Conservation (phyloP, 2,888 invertebrate genomes). For the Octodonta nipae region DNA sequence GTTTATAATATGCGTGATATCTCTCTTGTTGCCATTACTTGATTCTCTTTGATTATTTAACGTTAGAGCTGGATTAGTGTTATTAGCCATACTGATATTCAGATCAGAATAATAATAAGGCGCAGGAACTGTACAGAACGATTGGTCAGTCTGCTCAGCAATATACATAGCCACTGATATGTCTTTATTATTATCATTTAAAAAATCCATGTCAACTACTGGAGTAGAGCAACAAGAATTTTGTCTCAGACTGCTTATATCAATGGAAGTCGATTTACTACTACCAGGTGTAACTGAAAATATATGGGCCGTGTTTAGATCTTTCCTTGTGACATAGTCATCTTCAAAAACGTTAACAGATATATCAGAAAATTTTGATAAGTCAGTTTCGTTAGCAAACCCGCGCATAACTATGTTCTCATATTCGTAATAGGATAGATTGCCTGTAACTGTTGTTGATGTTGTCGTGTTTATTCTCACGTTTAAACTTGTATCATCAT, state of each 20-base stretch:
- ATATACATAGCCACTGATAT: slow-evolving; percentile 18
- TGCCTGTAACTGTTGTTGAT: slow-evolving; percentile 2
- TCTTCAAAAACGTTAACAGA: not conserved
- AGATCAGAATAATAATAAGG: slow-evolving; percentile 80
- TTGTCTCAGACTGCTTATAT: slow-evolving; percentile 25
- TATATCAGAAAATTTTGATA: not conserved
- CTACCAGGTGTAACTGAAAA: slow-evolving; percentile 26
- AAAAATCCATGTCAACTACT: slow-evolving; percentile 16
- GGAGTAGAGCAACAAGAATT: slow-evolving; percentile 27
- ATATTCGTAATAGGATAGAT: slow-evolving; percentile 24
- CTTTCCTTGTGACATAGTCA: no score
- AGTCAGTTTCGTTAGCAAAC: slow-evolving; percentile 6
- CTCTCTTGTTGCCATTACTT: slow-evolving; percentile 45
- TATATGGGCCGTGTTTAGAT: no score
- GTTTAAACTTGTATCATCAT: slow-evolving; percentile 8
- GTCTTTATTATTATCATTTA: slow-evolving; percentile 15
- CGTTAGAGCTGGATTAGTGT: slow-evolving; percentile 24
- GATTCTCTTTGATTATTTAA: slow-evolving; percentile 64
- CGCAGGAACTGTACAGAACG: slow-evolving; percentile 42
- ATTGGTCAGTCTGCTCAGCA: slow-evolving; percentile 8
- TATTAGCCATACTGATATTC: slow-evolving; percentile 31
- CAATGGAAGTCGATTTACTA: slow-evolving; percentile 26
- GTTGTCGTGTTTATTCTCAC: not conserved
- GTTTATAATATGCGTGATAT: slow-evolving; percentile 61
- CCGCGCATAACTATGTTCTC: slow-evolving; percentile 27